Evolutionary conservation across 2,888 invertebrate genomes (phyloP).

Genomic region (Muscina levida): DNA sequence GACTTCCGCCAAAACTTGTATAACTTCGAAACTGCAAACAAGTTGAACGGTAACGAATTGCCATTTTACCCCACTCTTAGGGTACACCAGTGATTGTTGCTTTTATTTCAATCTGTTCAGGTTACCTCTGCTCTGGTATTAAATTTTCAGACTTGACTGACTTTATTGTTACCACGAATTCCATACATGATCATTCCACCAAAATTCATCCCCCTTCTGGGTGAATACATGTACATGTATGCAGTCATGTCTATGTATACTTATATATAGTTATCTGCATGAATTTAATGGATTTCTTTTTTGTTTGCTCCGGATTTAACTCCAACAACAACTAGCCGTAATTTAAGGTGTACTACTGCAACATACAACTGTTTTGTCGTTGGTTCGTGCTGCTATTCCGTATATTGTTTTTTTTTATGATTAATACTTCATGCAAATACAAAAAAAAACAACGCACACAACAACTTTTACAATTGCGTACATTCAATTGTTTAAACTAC

Average conservation of each 20-base stretch:
- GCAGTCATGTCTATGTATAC: background rate
- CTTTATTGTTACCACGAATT: constrained; percentile 33
- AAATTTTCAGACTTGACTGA: constrained; percentile 50
- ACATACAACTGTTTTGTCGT: constrained; percentile 43
- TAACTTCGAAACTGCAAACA: too few relatives aligned
- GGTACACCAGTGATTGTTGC: constrained; percentile 49
- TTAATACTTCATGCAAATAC: constrained; percentile 66
- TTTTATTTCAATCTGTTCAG: background rate
- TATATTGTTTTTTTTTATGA: constrained; percentile 39
- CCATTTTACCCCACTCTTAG: constrained; percentile 42
- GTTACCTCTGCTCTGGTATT: background rate
- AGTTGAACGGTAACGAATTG: too few relatives aligned
- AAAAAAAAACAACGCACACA: constrained; percentile 34
- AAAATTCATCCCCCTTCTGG: constrained; percentile 48
- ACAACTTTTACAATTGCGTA: constrained; percentile 1
- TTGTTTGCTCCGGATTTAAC: constrained; percentile 32
- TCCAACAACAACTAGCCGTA: constrained; percentile 67
- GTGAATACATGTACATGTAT: background rate
- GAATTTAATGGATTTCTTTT: background rate
- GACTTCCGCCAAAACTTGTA: too few relatives aligned
- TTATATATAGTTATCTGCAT: background rate
- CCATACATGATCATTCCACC: constrained; percentile 56
- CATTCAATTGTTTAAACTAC: constrained; percentile 49
- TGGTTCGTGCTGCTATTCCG: constrained; percentile 38
- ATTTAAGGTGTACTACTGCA: constrained; percentile 63